Percentiles rank a stretch among this genome's conserved stretches.
Evolutionary conservation across 1,140 invertebrate species (phyloP).

Genomic region (Scaptodrosophila lebanonensis): DNA sequence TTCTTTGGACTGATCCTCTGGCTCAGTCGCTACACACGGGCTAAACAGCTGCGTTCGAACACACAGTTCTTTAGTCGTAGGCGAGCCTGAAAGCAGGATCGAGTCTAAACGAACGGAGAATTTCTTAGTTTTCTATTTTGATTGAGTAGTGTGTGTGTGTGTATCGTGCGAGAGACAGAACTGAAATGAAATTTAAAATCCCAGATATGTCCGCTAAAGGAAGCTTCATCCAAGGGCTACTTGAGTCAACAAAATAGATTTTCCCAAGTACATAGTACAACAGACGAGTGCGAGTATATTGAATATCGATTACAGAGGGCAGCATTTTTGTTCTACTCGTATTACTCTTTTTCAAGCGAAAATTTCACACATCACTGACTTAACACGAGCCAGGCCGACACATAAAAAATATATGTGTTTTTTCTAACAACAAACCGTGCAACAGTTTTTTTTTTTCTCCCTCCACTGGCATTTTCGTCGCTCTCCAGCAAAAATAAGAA

Average conservation of each 20-base stretch:
- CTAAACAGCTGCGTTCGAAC: too few species aligned
- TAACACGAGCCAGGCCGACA: constrained; percentile 49
- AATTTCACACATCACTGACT: constrained; percentile 68
- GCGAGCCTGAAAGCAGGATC: too few species aligned
- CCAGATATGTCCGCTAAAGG: neutral
- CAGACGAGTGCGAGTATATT: too few species aligned
- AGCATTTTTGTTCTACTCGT: neutral
- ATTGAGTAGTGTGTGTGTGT: constrained; percentile 6
- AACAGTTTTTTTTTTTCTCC: constrained; percentile 43
- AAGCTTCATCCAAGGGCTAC: constrained; percentile 28
- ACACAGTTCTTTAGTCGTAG: too few species aligned
- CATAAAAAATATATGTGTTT: constrained; percentile 54
- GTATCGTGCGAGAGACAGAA: constrained; percentile 23
- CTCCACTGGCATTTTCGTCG: neutral
- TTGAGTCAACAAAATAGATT: constrained; percentile 17
- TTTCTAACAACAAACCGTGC: constrained; percentile 55
- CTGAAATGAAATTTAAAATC: constrained; percentile 13
- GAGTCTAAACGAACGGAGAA: constrained; percentile 32
- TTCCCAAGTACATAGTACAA: too few species aligned
- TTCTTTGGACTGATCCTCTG: too few species aligned
- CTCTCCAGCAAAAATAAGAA: constrained; percentile 66
- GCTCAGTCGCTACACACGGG: too few species aligned
- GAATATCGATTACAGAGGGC: constrained; percentile 52
- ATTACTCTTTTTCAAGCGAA: constrained; percentile 22
- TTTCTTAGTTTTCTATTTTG: constrained; percentile 23